Conservation (phyloP, 2,113 vertebrate species). For the Corydoras maculifer region DNA sequence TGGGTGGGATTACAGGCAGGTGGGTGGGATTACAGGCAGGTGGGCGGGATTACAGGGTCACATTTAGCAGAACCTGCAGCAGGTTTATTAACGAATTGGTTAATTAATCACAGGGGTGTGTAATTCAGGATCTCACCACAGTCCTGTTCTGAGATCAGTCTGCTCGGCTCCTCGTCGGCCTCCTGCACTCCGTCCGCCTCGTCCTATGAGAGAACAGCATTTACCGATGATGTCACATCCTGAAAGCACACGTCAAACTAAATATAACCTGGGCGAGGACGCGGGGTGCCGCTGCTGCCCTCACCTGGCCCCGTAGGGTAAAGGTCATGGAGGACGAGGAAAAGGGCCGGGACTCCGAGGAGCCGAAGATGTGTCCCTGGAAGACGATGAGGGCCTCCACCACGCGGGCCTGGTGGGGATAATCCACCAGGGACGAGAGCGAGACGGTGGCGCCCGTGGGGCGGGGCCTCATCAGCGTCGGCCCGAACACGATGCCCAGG, state of each 20-base stretch:
- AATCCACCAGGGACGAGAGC: constrained; percentile 90
- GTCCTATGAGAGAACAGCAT: constrained; percentile 37
- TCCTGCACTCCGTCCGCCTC: constrained; percentile 38
- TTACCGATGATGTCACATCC: background rate
- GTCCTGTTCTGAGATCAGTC: constrained; percentile 53
- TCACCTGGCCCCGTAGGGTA: constrained; percentile 25
- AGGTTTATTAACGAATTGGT: too few relatives aligned
- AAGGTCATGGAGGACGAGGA: constrained; percentile 35
- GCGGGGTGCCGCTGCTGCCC: background rate
- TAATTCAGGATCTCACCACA: constrained; percentile 53
- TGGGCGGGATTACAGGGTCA: too few relatives aligned
- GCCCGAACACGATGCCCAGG: constrained; percentile 91
- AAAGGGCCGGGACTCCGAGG: constrained; percentile 8
- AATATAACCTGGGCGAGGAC: background rate
- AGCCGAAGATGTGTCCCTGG: constrained; percentile 72
- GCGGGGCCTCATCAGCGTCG: constrained; percentile 85
- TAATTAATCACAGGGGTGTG: background rate
- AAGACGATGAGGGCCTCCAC: constrained; percentile 84
- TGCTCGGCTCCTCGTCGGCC: constrained; percentile 45
- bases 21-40: too few relatives aligned
- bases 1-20: too few relatives aligned
- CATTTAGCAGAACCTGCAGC: too few relatives aligned
- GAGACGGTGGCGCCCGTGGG: constrained; percentile 88
- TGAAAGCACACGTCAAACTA: background rate
- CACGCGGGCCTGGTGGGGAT: constrained; percentile 90